phyloP scores from a whole-genome alignment of 2,113 vertebrate species.

The Cettia cetti region DNA sequence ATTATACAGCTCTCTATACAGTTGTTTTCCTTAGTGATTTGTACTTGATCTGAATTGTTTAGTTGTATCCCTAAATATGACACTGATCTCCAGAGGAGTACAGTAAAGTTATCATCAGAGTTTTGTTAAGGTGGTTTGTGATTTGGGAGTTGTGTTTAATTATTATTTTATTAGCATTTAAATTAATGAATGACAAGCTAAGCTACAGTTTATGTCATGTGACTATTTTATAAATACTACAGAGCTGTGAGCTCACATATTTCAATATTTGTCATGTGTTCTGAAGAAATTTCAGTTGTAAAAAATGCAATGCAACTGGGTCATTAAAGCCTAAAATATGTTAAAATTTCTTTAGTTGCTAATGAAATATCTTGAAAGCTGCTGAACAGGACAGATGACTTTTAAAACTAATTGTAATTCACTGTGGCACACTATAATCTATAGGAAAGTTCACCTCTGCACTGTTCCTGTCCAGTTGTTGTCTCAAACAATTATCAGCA shows the following conservation, averaged over 20 bases:
- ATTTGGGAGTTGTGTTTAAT: constrained; percentile 26
- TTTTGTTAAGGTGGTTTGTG: constrained; percentile 47
- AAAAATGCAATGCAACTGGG: not conserved
- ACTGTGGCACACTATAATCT: constrained; percentile 63
- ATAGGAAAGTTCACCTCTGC: constrained; percentile 70
- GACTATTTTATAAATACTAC: constrained; percentile 30
- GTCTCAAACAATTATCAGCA: constrained; percentile 75
- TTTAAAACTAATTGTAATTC: constrained; percentile 74
- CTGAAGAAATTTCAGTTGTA: not conserved
- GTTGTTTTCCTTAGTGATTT: not conserved
- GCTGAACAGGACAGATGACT: constrained; percentile 55
- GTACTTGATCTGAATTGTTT: not conserved
- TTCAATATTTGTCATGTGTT: not conserved
- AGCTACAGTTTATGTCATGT: constrained; percentile 42
- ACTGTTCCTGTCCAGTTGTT: constrained; percentile 76
- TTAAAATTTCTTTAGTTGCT: constrained; percentile 15
- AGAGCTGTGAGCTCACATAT: not conserved
- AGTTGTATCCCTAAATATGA: constrained; percentile 22
- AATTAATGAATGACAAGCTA: constrained; percentile 56
- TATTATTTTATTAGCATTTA: constrained; percentile 48
- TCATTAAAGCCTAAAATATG: constrained; percentile 26
- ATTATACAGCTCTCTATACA: not conserved
- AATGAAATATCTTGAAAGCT: constrained; percentile 62
- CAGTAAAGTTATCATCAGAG: constrained; percentile 38
- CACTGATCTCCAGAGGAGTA: constrained; percentile 52